A percentile compares a stretch with the other conserved stretches of the same genome.
Evolutionary conservation across 2,797 vertebrate species (phyloP).

Genomic region (Darevskia mixta): DNA sequence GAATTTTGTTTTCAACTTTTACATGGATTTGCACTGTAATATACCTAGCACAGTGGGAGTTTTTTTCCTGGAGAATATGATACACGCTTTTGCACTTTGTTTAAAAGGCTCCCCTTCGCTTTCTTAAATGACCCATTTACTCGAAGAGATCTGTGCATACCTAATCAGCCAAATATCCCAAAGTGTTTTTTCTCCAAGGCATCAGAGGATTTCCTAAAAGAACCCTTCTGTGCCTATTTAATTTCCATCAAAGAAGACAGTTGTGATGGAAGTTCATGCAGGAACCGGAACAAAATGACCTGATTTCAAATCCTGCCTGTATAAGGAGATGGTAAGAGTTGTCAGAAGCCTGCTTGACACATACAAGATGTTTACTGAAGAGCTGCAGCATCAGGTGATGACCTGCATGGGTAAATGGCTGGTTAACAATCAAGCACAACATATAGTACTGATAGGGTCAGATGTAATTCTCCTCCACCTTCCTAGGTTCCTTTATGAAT

Average conservation of each 20-base stretch:
- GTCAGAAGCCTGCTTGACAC: background rate
- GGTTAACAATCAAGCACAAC: no score
- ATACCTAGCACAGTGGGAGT: background rate
- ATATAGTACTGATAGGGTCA: no score
- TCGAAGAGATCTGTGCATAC: background rate
- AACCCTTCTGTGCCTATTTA: background rate
- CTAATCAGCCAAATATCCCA: slow-evolving; percentile 7
- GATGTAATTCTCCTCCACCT: no score
- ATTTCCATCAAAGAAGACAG: background rate
- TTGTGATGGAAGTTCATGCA: background rate
- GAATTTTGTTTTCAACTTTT: background rate
- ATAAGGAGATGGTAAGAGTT: background rate
- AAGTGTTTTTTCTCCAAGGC: background rate
- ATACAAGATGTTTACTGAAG: background rate
- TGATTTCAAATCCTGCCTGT: background rate
- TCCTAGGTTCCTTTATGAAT: no score
- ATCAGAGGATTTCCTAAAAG: no score
- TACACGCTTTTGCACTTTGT: slow-evolving; percentile 20
- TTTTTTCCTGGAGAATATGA: background rate
- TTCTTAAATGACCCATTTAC: background rate
- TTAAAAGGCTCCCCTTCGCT: background rate
- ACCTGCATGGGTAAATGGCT: no score
- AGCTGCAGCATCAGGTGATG: background rate
- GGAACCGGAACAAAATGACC: background rate
- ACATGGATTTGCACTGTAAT: background rate